These are phyloP conservation scores for Pyrgilauda ruficollis DNA, from an alignment of 2,113 vertebrate species.

Conservation along the genomic window DNA sequence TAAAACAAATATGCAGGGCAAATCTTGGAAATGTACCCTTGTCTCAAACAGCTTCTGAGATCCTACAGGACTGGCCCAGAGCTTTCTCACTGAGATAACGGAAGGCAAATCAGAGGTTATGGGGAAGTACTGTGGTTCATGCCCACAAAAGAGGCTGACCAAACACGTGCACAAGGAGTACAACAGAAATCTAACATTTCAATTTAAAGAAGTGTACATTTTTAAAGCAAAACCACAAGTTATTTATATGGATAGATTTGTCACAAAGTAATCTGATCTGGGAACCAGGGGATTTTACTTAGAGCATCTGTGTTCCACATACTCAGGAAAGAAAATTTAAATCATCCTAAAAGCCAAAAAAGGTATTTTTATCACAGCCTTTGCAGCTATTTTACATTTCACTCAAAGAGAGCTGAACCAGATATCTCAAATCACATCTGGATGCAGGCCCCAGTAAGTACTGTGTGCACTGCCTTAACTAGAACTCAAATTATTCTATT, in stretches of 20 bases:
- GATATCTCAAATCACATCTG: neutral
- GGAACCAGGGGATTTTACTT: neutral
- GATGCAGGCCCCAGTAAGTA: neutral
- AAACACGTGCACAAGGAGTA: accelerated
- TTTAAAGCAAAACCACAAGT: conserved; percentile 19
- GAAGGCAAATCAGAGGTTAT: neutral
- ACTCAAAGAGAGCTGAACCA: neutral
- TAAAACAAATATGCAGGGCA: neutral
- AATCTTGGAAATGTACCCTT: neutral
- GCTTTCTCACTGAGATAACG: neutral
- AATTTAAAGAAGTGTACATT: neutral
- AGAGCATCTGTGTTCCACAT: conserved; percentile 37
- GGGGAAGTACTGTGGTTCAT: neutral
- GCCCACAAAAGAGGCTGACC: neutral
- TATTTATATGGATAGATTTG: neutral
- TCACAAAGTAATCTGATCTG: neutral
- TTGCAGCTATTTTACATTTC: conserved; percentile 22
- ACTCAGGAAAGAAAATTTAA: conserved; percentile 21
- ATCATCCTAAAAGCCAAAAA: conserved; percentile 24
- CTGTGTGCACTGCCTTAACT: neutral
- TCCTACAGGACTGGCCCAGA: neutral
- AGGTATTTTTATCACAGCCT: conserved; percentile 29
- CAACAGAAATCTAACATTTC: neutral
- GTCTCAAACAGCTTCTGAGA: neutral
- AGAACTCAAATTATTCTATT: neutral